Percentiles rank a stretch among this genome's conserved stretches.
These are phyloP conservation scores for Leucophora obtusa DNA, from an alignment of 2,888 invertebrate genomes.

Conservation along the genomic window DNA sequence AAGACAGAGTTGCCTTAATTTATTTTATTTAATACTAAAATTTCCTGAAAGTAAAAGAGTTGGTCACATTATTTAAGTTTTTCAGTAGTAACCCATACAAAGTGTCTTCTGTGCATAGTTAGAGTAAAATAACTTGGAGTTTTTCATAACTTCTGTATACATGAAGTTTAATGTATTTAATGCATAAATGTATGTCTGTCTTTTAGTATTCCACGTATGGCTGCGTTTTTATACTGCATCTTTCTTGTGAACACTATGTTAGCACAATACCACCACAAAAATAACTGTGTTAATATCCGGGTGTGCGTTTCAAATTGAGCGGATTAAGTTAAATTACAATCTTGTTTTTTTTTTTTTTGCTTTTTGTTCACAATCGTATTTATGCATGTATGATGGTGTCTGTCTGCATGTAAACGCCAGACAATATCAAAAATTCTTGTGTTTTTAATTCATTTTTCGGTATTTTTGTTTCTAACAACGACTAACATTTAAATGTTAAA, in stretches of 20 bases:
- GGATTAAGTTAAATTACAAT: conserved; percentile 76
- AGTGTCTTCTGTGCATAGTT: neutral
- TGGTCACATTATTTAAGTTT: neutral
- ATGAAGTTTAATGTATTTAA: conserved; percentile 35
- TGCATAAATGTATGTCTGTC: conserved; percentile 23
- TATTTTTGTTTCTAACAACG: neutral
- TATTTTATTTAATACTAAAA: too few relatives aligned
- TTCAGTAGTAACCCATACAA: too few relatives aligned
- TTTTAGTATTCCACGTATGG: conserved; percentile 27
- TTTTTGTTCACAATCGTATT: conserved; percentile 4
- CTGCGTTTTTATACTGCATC: conserved; percentile 31
- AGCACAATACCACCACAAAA: neutral
- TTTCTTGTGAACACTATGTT: conserved; percentile 25
- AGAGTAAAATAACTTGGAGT: conserved; percentile 26
- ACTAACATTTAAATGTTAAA: conserved; percentile 54
- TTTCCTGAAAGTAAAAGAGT: neutral
- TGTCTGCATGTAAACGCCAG: conserved; percentile 18
- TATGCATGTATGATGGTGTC: neutral
- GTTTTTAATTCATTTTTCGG: conserved; percentile 36
- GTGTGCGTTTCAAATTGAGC: conserved; percentile 72
- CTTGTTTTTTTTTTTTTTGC: conserved; percentile 53
- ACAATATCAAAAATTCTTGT: conserved; percentile 49
- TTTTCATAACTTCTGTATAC: conserved; percentile 40
- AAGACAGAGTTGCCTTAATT: too few relatives aligned
- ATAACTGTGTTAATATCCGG: conserved; percentile 58